Conservation (phyloP, 2,797 vertebrate genomes). For the Zenarchopterus dispar region DNA sequence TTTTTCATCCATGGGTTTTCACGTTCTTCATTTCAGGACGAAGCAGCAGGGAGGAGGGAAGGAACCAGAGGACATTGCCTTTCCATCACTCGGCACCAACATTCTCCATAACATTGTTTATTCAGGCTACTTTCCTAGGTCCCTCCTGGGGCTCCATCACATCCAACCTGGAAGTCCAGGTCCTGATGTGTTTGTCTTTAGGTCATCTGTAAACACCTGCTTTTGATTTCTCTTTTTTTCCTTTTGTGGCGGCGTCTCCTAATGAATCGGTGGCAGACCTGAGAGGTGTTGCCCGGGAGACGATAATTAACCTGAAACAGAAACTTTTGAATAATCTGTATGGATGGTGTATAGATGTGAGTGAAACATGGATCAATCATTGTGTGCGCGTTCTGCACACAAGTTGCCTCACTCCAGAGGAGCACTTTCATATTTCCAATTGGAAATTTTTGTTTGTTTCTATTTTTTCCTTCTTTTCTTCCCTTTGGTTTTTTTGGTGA, state of each 20-base stretch:
- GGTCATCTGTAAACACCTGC: slow-evolving; percentile 12
- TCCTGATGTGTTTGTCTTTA: slow-evolving; percentile 50
- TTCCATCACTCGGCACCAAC: slow-evolving; percentile 12
- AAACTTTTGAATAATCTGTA: slow-evolving; percentile 77
- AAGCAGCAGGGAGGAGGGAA: neutral
- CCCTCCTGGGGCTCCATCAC: too few relatives aligned
- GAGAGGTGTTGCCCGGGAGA: slow-evolving; percentile 82
- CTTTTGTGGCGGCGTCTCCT: slow-evolving; percentile 77
- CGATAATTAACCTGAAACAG: slow-evolving; percentile 80
- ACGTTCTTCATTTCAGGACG: slow-evolving; percentile 28
- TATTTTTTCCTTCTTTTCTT: slow-evolving; percentile 1
- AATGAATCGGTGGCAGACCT: slow-evolving; percentile 70
- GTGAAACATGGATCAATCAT: slow-evolving; percentile 85
- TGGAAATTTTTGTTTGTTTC: slow-evolving; percentile 48
- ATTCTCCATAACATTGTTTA: slow-evolving; percentile 42
- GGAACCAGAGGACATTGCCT: neutral
- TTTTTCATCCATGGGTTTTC: slow-evolving; percentile 27
- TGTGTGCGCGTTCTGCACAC: slow-evolving; percentile 74
- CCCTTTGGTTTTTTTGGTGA: neutral
- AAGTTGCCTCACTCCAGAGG: slow-evolving; percentile 79
- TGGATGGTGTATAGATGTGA: slow-evolving; percentile 80
- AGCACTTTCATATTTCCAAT: slow-evolving; percentile 82
- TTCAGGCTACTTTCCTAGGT: slow-evolving; percentile 15
- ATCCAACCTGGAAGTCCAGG: slow-evolving; percentile 35
- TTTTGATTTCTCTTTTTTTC: slow-evolving; percentile 6